phyloP scores from a whole-genome alignment of 2,888 invertebrate species.

The Hydraecia micacea region DNA sequence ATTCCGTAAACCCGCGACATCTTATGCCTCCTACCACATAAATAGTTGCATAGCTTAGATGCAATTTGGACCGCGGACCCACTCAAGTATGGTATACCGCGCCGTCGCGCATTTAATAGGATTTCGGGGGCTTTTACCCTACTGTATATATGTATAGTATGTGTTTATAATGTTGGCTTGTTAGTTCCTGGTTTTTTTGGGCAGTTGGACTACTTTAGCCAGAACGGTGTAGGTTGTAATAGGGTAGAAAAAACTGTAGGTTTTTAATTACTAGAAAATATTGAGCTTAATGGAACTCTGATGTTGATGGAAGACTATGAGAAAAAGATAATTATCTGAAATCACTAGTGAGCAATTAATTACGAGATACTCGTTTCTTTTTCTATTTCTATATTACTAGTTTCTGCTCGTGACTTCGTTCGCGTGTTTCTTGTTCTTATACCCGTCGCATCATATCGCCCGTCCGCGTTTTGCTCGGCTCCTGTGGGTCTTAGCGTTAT shows the following conservation, averaged over 20 bases:
- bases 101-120: constrained; percentile 69
- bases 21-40: constrained; percentile 43
- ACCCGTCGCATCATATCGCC: too few species aligned
- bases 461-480: too few species aligned
- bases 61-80: constrained; percentile 68
- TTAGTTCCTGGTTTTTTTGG: neutral
- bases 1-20: constrained; percentile 27
- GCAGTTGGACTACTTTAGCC: neutral
- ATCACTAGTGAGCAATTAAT: neutral
- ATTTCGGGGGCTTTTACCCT: constrained; percentile 68
- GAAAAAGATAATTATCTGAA: neutral
- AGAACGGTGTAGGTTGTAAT: neutral
- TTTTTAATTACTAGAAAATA: neutral
- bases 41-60: constrained; percentile 72
- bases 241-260: neutral
- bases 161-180: constrained; percentile 31
- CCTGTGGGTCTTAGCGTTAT: too few species aligned
- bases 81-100: constrained; percentile 70
- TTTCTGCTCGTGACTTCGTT: too few species aligned
- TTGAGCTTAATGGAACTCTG: neutral
- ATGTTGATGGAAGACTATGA: neutral
- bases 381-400: neutral
- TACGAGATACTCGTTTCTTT: neutral
- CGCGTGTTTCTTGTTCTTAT: too few species aligned
- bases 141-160: constrained; percentile 19